These are phyloP conservation scores for Ochropleura leucogaster DNA, from an alignment of 2,888 invertebrate genomes.

Conservation along the genomic window DNA sequence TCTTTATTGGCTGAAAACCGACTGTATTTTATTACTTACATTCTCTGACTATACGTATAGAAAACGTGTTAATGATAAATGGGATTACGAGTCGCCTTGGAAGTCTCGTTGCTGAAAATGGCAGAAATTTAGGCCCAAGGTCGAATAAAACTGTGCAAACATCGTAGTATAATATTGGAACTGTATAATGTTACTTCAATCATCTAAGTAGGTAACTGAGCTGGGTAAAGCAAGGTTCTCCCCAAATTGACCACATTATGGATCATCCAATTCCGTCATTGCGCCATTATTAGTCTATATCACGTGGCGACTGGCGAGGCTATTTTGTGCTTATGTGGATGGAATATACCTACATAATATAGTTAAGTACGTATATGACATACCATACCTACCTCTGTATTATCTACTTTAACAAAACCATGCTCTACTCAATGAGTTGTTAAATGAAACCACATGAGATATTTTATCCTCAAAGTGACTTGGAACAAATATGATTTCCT, in stretches of 20 bases:
- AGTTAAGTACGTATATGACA: slow-evolving; percentile 2
- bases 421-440: not conserved
- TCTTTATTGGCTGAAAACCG: slow-evolving; percentile 28
- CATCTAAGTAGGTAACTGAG: slow-evolving; percentile 31
- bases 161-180: slow-evolving; percentile 9
- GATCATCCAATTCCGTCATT: slow-evolving; percentile 32
- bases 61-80: slow-evolving; percentile 37
- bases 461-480: slow-evolving; percentile 16
- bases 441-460: slow-evolving; percentile 10
- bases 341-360: not conserved
- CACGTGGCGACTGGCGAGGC: not conserved
- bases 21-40: slow-evolving; percentile 36
- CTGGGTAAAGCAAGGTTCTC: slow-evolving; percentile 2
- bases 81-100: slow-evolving; percentile 42
- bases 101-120: slow-evolving; percentile 25
- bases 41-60: slow-evolving; percentile 10
- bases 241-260: slow-evolving; percentile 26
- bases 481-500: not conserved
- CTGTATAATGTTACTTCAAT: slow-evolving; percentile 8
- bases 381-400: not conserved
- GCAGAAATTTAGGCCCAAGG: slow-evolving; percentile 37
- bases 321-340: slow-evolving; percentile 25
- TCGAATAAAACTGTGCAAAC: not conserved
- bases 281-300: slow-evolving; percentile 19
- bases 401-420: not conserved